These are phyloP conservation scores for Cassiopea xamachana DNA, from an alignment of 30 jellyfish, hydroid and myxozoan genomes.

Conservation along the genomic window DNA sequence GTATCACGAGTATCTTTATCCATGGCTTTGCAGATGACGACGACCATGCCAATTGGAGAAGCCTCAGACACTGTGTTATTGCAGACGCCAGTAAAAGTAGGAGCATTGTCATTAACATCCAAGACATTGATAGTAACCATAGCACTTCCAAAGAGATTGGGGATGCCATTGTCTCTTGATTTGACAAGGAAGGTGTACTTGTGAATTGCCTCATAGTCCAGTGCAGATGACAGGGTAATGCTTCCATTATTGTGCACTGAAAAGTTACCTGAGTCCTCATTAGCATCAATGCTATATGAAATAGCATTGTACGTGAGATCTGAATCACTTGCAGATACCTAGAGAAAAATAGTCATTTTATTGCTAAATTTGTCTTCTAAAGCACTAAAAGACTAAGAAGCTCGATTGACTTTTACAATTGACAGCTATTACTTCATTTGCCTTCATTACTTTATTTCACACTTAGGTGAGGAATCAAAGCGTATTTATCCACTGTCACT, in stretches of 20 bases:
- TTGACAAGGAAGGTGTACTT: constrained; percentile 64
- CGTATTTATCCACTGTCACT: no score
- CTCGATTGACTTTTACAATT: no score
- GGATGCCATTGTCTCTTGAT: constrained; percentile 81
- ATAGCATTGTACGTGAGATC: constrained; percentile 55
- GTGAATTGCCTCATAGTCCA: constrained; percentile 80
- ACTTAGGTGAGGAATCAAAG: no score
- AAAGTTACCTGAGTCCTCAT: constrained; percentile 82
- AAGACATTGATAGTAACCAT: constrained; percentile 53
- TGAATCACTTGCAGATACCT: constrained; percentile 62
- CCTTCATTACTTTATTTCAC: no score
- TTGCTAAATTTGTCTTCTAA: no score
- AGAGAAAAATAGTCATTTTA: neutral
- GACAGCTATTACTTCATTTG: no score
- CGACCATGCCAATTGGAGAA: constrained; percentile 59
- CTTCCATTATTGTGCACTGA: constrained; percentile 63
- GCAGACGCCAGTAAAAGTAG: constrained; percentile 54
- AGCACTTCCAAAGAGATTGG: constrained; percentile 60
- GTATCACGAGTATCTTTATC: constrained; percentile 59
- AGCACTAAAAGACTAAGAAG: no score
- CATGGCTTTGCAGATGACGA: constrained; percentile 61
- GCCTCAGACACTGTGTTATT: constrained; percentile 53
- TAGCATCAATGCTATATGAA: constrained; percentile 59
- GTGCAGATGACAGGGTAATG: constrained; percentile 37
- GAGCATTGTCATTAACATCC: constrained; percentile 87